These are phyloP conservation scores for Bombus fervidus DNA, from an alignment of 1,140 invertebrate species.

Conservation along the genomic window DNA sequence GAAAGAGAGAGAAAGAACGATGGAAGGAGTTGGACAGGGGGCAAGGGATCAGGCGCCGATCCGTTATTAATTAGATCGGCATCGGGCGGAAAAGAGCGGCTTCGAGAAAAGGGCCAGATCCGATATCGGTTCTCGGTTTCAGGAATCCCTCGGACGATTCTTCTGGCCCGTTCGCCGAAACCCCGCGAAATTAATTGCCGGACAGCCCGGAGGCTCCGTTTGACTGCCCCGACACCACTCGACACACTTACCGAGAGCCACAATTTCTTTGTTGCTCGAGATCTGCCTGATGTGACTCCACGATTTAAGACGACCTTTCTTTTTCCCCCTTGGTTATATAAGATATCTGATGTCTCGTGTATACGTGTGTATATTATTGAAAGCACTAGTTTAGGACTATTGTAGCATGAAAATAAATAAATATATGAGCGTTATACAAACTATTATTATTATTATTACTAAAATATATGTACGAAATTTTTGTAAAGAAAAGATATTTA, in stretches of 20 bases:
- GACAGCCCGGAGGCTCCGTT: constrained; percentile 53
- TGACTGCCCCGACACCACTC: constrained; percentile 57
- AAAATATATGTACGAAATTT: neutral
- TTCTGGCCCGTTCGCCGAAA: constrained; percentile 68
- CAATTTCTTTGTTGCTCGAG: constrained; percentile 50
- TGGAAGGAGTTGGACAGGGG: constrained; percentile 20
- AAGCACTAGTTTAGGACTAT: neutral
- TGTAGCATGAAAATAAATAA: neutral
- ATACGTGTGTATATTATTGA: neutral
- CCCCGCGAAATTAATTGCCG: constrained; percentile 76
- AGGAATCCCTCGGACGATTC: constrained; percentile 67
- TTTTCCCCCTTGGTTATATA: neutral
- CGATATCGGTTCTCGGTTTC: constrained; percentile 73
- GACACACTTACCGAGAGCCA: constrained; percentile 46
- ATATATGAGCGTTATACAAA: too few species aligned
- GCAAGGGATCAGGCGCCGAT: constrained; percentile 74
- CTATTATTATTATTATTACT: too few species aligned
- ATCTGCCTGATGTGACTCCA: neutral
- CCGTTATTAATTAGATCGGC: constrained; percentile 81
- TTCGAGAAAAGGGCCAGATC: constrained; percentile 65
- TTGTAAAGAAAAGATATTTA: too few species aligned
- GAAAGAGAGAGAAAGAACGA: neutral
- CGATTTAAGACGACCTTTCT: neutral
- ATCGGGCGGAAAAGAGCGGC: constrained; percentile 71
- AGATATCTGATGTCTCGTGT: neutral